Evolutionary conservation across 2,888 invertebrate genomes (phyloP), one percentile per base, ranked within the genome.

Genomic region (Morpho deidamia): DNA sequence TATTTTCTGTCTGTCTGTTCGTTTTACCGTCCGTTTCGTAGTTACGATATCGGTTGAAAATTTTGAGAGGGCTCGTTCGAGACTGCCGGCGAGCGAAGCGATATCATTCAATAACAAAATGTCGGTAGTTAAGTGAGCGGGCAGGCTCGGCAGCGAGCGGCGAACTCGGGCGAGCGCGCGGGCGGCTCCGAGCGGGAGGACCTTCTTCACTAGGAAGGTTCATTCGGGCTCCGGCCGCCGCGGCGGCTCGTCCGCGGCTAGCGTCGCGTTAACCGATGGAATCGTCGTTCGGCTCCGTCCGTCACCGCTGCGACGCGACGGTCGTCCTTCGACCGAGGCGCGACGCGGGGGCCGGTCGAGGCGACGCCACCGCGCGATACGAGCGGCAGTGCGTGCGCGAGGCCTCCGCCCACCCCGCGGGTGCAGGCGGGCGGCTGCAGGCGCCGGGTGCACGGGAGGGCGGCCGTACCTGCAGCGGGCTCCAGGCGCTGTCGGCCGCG

Each of bases 361-460:
- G 5, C 12, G 34, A 12, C 34, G 33, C 9, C 44, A 11, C 44
- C 37, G 7, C 2, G 45, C 9, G n/a, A 1, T 34, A 8, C 9
- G 44, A 9, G 38, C n/a, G 14, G 42, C 8, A 7, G 8, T 8
- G 51, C 59, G 65, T 70, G 69, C 69, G 73, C 3, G 23, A 3
- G 1, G 23, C 23, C 23, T 23, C 23, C 23, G 23, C 71, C 9
- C 44, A 14, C 47, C 8, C 40, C 40, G 39, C 63, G 57, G 58
- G 55, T 53, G 59, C 59, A 55, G 73, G 77, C 75, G 74, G 74
- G 32, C 12, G 14, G 53, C 47, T 48, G 47, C 53, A 47, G 46
- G 69, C 72, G 68, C 71, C n/a, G 68, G 76, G 78, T 78, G 79
- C 78, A 74, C 68, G 67, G 66, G 71, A n/a, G 72, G 65, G 56